A percentile compares a stretch with the other conserved stretches of the same genome.
These are phyloP conservation scores for Lamprotornis superbus DNA, from an alignment of 2,113 vertebrate species.

Conservation along the genomic window DNA sequence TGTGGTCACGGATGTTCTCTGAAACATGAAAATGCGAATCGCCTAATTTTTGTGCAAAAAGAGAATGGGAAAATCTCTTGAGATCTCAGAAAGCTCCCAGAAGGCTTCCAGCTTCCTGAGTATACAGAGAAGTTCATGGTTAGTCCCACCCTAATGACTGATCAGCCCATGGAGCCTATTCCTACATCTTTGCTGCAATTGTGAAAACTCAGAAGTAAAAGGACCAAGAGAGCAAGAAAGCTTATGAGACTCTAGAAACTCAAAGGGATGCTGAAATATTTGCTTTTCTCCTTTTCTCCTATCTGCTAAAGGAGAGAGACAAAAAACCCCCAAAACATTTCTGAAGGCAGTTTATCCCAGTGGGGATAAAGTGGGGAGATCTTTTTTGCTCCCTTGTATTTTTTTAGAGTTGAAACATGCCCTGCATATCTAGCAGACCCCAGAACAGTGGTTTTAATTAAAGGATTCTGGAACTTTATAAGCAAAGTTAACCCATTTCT, in stretches of 20 bases:
- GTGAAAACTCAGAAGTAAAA: not conserved
- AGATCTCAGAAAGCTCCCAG: not conserved
- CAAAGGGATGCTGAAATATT: not conserved
- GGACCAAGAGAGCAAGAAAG: not conserved
- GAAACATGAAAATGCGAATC: not conserved
- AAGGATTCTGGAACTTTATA: not conserved
- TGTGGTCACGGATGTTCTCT: not conserved
- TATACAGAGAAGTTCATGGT: not conserved
- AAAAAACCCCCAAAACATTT: not conserved
- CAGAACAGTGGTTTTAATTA: not conserved
- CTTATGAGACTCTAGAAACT: not conserved
- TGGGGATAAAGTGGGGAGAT: not conserved
- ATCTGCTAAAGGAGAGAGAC: not conserved
- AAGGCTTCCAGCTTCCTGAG: not conserved
- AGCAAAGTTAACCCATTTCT: not conserved
- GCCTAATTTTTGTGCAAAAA: not conserved
- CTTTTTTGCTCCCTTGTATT: not conserved
- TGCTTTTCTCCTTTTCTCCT: not conserved
- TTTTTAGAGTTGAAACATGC: not conserved
- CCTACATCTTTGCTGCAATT: not conserved
- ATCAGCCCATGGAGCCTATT: not conserved
- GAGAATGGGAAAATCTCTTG: not conserved
- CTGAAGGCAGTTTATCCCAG: not conserved
- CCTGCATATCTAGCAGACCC: not conserved
- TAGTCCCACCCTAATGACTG: not conserved